Conservation (phyloP, 2,113 vertebrate species). For the Rhea americana region DNA sequence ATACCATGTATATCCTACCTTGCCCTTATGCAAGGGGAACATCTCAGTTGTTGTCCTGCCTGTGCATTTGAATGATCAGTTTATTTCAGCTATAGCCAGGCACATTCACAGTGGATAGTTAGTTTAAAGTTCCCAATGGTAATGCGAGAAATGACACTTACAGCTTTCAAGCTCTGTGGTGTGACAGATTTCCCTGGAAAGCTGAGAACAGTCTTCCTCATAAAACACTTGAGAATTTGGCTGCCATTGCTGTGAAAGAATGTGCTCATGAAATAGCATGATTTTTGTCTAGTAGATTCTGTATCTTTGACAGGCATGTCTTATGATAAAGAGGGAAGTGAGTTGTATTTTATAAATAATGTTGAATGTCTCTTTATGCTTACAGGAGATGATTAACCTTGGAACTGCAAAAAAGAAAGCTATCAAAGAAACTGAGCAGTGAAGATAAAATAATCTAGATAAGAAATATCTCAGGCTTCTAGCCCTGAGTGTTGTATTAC, state of each 20-base stretch:
- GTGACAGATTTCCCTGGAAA: background rate
- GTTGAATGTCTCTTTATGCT: background rate
- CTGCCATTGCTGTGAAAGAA: background rate
- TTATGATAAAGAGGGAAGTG: background rate
- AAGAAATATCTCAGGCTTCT: background rate
- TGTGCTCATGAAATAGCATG: background rate
- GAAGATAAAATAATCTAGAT: background rate
- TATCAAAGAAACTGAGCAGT: background rate
- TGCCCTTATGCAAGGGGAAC: background rate
- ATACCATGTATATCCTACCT: background rate
- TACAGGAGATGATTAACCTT: background rate
- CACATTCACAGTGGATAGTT: fast-evolving
- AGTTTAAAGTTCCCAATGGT: background rate
- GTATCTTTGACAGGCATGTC: background rate
- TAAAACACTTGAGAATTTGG: background rate
- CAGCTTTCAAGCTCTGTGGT: background rate
- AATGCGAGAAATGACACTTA: background rate
- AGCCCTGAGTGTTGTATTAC: background rate
- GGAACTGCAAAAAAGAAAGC: background rate
- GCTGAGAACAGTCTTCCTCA: background rate
- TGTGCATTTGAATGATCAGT: fast-evolving
- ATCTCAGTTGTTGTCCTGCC: background rate
- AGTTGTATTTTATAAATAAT: background rate
- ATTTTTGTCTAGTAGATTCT: background rate
- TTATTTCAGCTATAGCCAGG: background rate